A percentile compares a stretch with the other conserved stretches of the same genome.
Conservation (phyloP, 2,888 invertebrate species). For the Camptogramma bilineatum region DNA sequence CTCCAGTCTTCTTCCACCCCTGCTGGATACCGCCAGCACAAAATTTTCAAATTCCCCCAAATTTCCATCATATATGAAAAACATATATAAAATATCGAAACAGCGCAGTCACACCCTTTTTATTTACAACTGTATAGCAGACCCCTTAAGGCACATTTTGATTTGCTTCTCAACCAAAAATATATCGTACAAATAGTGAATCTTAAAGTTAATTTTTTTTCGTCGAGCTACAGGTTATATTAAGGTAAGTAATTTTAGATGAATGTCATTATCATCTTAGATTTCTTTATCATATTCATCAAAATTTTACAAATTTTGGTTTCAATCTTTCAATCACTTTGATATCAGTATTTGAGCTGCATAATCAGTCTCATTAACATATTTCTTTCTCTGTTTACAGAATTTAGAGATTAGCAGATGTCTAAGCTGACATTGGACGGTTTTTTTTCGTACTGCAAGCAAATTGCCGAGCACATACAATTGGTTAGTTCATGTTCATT, state of each 20-base stretch:
- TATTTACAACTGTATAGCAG: conserved; percentile 63
- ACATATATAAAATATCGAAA: conserved; percentile 64
- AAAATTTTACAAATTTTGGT: neutral
- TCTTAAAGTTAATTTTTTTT: conserved; percentile 31
- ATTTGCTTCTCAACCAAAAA: conserved; percentile 80
- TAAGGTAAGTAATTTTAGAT: conserved; percentile 42
- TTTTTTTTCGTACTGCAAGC: conserved; percentile 86
- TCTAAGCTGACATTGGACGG: conserved; percentile 83
- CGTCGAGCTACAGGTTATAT: conserved; percentile 39
- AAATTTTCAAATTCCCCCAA: conserved; percentile 47
- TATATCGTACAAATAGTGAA: conserved; percentile 79
- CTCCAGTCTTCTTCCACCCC: conserved; percentile 61
- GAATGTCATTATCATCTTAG: conserved; percentile 22
- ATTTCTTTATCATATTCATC: conserved; percentile 6
- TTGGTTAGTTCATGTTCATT: conserved; percentile 76
- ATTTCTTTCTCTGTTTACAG: conserved; percentile 76
- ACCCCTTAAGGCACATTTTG: conserved; percentile 68
- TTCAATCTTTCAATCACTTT: conserved; percentile 5
- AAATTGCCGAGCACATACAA: conserved; percentile 84
- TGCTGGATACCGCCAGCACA: conserved; percentile 47
- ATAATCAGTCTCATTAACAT: conserved; percentile 56
- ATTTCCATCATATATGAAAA: conserved; percentile 74
- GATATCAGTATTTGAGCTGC: conserved; percentile 19
- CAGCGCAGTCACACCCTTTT: conserved; percentile 51
- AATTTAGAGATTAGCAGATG: conserved; percentile 74